Percentiles rank a stretch among this genome's conserved stretches.
Evolutionary conservation across 2,113 vertebrate genomes (phyloP).

Genomic region (Poeciliopsis occidentalis): DNA sequence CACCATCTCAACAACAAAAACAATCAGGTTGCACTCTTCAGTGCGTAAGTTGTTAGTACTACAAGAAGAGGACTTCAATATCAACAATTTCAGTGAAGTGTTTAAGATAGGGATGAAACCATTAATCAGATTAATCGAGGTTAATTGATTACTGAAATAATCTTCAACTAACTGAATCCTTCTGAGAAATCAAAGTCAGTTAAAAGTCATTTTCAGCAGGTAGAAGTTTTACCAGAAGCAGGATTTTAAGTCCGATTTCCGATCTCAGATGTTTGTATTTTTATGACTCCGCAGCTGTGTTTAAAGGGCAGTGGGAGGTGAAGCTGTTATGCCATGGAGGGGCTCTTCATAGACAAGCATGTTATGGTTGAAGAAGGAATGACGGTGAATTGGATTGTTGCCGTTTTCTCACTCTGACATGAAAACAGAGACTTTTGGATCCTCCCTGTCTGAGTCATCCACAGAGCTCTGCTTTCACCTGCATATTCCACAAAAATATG

Average conservation of each 20-base stretch:
- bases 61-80: too few relatives aligned
- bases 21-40: neutral
- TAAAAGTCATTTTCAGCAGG: too few relatives aligned
- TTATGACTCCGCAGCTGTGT: constrained; percentile 12
- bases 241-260: too few relatives aligned
- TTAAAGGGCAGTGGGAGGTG: constrained; percentile 18
- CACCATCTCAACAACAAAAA: too few relatives aligned
- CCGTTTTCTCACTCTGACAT: constrained; percentile 14
- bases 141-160: too few relatives aligned
- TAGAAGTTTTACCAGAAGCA: neutral
- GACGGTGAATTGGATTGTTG: neutral
- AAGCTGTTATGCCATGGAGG: constrained; percentile 31
- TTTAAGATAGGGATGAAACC: too few relatives aligned
- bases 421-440: constrained; percentile 28
- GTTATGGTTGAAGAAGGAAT: constrained; percentile 5
- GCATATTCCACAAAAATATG: constrained; percentile 9
- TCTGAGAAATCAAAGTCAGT: neutral
- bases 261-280: too few relatives aligned
- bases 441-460: constrained; percentile 16
- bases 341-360: constrained; percentile 22
- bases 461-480: constrained; percentile 22
- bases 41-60: too few relatives aligned
- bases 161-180: neutral
- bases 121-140: too few relatives aligned
- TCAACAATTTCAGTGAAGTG: too few relatives aligned